These are phyloP conservation scores for Nerophis lumbriciformis DNA, from an alignment of 2,113 vertebrate species.

Conservation along the genomic window DNA sequence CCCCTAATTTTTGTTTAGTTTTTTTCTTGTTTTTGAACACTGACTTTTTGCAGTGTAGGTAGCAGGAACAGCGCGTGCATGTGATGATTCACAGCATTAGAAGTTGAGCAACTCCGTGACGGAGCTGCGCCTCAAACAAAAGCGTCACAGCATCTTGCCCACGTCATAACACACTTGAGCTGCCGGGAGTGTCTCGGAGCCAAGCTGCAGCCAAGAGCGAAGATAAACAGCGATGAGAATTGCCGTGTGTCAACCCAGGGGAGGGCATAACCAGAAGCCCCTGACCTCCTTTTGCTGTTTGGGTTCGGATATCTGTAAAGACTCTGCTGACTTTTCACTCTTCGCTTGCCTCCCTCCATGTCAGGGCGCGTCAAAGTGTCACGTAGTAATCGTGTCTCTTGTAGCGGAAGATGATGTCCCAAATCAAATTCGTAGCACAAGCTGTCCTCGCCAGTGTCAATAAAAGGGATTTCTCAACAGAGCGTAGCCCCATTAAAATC, in stretches of 20 bases:
- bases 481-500: background rate
- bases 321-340: constrained; percentile 18
- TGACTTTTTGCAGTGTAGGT: no score
- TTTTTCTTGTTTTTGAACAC: no score
- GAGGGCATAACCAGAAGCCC: constrained; percentile 14
- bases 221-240: constrained; percentile 53
- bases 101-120: background rate
- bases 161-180: constrained; percentile 45
- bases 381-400: background rate
- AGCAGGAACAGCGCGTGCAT: no score
- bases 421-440: background rate
- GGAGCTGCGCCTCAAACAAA: background rate
- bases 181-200: constrained; percentile 20
- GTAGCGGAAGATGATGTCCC: background rate
- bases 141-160: constrained; percentile 26
- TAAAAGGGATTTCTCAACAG: background rate
- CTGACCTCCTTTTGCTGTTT: constrained; percentile 27
- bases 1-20: no score
- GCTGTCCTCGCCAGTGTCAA: background rate
- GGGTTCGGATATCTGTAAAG: constrained; percentile 29
- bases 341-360: background rate
- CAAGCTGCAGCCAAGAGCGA: constrained; percentile 38
- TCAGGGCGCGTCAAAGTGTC: constrained; percentile 9
- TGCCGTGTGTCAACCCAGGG: constrained; percentile 16
- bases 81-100: background rate